Evolutionary conservation across 1,140 invertebrate species (phyloP).

Genomic region (Drosophila nannoptera): DNA sequence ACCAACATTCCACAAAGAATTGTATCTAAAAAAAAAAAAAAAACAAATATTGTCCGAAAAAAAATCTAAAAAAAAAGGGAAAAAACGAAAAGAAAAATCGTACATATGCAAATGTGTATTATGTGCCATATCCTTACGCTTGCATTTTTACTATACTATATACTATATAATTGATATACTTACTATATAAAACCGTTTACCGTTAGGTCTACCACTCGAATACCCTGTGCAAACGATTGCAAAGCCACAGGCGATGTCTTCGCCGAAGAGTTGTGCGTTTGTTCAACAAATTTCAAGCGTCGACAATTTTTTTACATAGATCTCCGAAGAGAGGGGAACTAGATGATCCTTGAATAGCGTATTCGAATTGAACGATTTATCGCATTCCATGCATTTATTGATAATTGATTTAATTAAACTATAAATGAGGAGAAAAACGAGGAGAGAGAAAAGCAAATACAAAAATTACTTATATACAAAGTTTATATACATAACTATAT

Average conservation of each 20-base stretch:
- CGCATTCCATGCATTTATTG: constrained; percentile 72
- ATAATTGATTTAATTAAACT: constrained; percentile 18
- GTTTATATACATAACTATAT: constrained; percentile 60
- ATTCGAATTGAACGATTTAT: constrained; percentile 45
- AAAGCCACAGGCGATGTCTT: no score
- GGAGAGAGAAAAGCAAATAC: constrained; percentile 3
- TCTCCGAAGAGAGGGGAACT: constrained; percentile 10
- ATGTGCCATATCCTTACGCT: constrained; percentile 75
- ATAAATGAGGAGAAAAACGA: constrained; percentile 19
- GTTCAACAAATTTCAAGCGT: neutral
- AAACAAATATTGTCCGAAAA: constrained; percentile 30
- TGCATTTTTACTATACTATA: constrained; percentile 63
- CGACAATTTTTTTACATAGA: constrained; percentile 39
- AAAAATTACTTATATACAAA: constrained; percentile 56
- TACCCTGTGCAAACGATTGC: neutral
- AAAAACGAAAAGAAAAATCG: constrained; percentile 29
- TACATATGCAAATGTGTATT: constrained; percentile 69
- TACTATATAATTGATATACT: constrained; percentile 18
- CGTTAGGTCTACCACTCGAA: neutral
- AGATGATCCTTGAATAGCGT: constrained; percentile 1
- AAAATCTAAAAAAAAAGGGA: constrained; percentile 1
- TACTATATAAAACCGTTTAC: constrained; percentile 2
- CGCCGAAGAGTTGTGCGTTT: constrained; percentile 4
- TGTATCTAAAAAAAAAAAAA: constrained; percentile 36
- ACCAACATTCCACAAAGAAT: constrained; percentile 12